Evolutionary conservation across 2,888 invertebrate genomes (phyloP), one percentile per base, ranked within the genome.

Genomic region (Embidobia sp.): DNA sequence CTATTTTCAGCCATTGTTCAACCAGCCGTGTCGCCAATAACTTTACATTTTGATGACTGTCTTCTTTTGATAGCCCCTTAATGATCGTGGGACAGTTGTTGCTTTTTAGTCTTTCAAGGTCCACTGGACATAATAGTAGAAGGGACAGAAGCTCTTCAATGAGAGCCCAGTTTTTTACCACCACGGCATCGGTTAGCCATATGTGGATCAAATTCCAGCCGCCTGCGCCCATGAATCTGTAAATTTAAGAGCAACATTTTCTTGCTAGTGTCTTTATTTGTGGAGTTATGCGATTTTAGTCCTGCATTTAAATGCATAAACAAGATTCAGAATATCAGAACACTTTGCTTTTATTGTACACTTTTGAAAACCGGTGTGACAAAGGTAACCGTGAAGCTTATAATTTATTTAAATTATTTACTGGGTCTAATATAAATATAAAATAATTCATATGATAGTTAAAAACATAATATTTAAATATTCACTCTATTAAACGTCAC

Each of bases 11-110:
- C 97, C 97, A 97, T 87, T 95, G 95, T 85, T 96, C 95, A 19
- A 97, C 97, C 69, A 97, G 91, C 83, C 94, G 94, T 64, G 93
- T 92, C 8, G 97, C 96, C 82, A 96, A 90, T 66, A 93, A 92
- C 86, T 95, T 93, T 64, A 96, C 94, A 86, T 92, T 94, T 90
- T 94, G 94, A 90, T 95, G 93, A 83, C 95, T 94, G 42, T 94
- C 94, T 86, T 95, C 94, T 86, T 95, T 95, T 4, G 96, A 95
- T 37, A 97, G 90, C 59, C 94, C 94, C 89, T 98, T 98, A 15
- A 98, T 95, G 76, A 97, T 91, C 90, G 97, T 97, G 0, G 98
- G 97, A 81, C 97, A 95, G 81, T 95, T 95, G 89, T 98, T 98
- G 82, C 95, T 94, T 90, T 97, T 97, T 57, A 98, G 91, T 79